Base-by-base conservation (phyloP, 1,140 invertebrate species). In the Drosophila sp. region DNA sequence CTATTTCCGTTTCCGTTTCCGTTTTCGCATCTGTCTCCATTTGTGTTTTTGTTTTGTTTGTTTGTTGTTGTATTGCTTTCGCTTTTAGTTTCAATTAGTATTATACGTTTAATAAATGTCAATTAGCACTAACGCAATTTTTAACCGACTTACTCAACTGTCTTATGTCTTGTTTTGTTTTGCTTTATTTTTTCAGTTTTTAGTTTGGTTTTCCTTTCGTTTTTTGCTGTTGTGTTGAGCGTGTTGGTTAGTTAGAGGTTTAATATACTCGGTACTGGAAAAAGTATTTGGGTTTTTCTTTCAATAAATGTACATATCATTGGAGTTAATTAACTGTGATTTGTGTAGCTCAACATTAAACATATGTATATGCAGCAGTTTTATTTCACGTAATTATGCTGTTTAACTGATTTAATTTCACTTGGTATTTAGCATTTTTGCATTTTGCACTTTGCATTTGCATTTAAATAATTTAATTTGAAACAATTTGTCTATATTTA, bases 401-500 rank as follows among this genome's bases (percentile, higher is more conserved):
- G 36, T 71, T 78, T 65, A 86, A 76, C 65, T 82, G 53, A 59
- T 72, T 75, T 54, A 64, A 14, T 65, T 57, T 69, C 32, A 36
- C 27, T 53, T 53, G 5, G 14, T 16, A 36, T 29, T 50, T 50
- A 53, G 32, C 50, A 29, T 36, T 77, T 72, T 71, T 41, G 41
- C 21, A 57, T 72, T 86, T 64, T n/a, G n/a, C n/a, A n/a, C n/a
- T n/a, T n/a, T n/a, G n/a, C 21, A 57, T 72, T 86, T 64, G 21
- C 36, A 65, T 64, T 80, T 81, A 75, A 80, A 78, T 80, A 84
- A 80, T 80, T 76, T 71, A 80, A 64, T 81, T 84, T 81, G 69
- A 86, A 84, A 84, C 78, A 87, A 86, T 84, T 87, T 83, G 16
- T 71, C 76, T 83, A 77, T 77, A 76, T 70, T 65, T 72, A 46